Evolutionary conservation across 2,888 invertebrate genomes (phyloP).

Genomic region (Xylophagus ater): DNA sequence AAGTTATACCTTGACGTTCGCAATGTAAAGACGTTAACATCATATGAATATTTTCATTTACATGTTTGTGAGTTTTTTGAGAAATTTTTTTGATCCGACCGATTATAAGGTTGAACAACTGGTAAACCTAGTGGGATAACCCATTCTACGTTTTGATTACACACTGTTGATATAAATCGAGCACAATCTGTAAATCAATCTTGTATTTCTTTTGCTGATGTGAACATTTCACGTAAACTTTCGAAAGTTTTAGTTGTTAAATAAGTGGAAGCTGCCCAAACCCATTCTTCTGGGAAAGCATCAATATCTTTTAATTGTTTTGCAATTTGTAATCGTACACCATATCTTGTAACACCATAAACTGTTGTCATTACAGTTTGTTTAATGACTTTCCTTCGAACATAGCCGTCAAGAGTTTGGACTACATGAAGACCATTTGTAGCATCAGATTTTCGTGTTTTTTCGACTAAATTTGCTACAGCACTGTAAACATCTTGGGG

Average conservation of each 20-base stretch:
- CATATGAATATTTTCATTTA: conserved; percentile 65
- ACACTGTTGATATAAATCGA: conserved; percentile 58
- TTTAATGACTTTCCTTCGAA: conserved; percentile 89
- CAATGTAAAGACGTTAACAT: conserved; percentile 93
- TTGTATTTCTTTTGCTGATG: conserved; percentile 86
- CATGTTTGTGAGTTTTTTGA: conserved; percentile 21
- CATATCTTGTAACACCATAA: conserved; percentile 93
- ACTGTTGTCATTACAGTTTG: conserved; percentile 99
- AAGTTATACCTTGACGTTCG: conserved; percentile 70
- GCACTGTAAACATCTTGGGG: conserved; percentile 94
- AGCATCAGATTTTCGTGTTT: conserved; percentile 60
- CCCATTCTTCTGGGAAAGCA: conserved; percentile 68
- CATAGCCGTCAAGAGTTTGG: conserved; percentile 57
- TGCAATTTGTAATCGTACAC: conserved; percentile 84
- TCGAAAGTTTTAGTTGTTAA: conserved; percentile 76
- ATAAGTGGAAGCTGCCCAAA: conserved; percentile 71
- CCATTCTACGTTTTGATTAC: conserved; percentile 81
- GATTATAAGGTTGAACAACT: conserved; percentile 85
- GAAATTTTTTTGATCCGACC: conserved; percentile 35
- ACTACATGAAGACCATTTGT: conserved; percentile 59
- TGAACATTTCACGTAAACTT: conserved; percentile 83
- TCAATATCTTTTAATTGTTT: conserved; percentile 78
- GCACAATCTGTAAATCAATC: conserved; percentile 94
- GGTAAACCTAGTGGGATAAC: conserved; percentile 89
- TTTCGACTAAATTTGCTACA: conserved; percentile 73